Evolutionary conservation across 2,113 vertebrate genomes (phyloP), one percentile per base, ranked within the genome.

Genomic region (Datnioides undecimradiatus): DNA sequence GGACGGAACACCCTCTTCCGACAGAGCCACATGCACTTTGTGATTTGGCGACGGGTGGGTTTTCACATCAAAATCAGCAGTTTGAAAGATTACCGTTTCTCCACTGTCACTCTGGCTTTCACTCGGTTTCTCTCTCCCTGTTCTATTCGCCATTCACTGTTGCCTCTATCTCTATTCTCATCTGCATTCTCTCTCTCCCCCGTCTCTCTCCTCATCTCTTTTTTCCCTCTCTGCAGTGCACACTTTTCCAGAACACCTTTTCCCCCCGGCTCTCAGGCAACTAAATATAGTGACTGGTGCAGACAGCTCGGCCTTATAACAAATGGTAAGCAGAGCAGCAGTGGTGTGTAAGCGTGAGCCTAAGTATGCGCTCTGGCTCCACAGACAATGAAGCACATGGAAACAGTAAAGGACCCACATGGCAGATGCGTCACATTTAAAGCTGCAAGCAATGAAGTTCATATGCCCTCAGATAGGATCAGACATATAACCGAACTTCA

Each of bases 271-370:
- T 91, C 85, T 38, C 43, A 63, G 55, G 67, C 65, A 80, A 80
- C 92, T 94, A 95, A 94, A 94, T 94, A 94, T 95, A 95, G 93
- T 57, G 82, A 79, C 83, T 88, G 85, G 84, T 88, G 91, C 73
- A 92, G 91, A 93, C 91, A 93, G 88, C 91, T 77, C 75, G 25
- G 83, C 87, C 90, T 73, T 81, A 90, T 87, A 92, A 92, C 84
- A 81, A 92, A 92, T 90, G 90, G 78, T 79, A 86, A 86, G 83
- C 84, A 85, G 84, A 46, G 43, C 45, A 43, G 79, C 16, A n/a
- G 73, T 25, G 36, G 58, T 63, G 46, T n/a, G 48, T 19, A 71
- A 71, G 60, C 59, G 33, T 48, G 8, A 70, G 73, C 82, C 76
- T 59, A 41, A 64, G 46, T 60, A 60, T 23, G 52, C 45, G 17